Evolutionary conservation across 2,888 invertebrate species (phyloP).

Genomic region (Drosophila borealis): DNA sequence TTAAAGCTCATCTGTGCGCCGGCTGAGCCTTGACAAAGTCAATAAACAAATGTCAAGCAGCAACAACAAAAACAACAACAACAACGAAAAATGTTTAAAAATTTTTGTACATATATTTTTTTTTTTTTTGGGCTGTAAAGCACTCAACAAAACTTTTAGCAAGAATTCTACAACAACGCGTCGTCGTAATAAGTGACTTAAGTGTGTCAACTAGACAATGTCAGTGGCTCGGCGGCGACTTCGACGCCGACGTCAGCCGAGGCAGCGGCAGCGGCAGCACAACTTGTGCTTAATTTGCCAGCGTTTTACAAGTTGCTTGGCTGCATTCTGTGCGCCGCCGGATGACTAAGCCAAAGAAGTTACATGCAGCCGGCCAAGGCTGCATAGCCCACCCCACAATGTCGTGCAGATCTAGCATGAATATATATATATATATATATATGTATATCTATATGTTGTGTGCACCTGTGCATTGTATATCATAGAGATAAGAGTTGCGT

Average conservation of each 20-base stretch:
- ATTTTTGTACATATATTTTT: background rate
- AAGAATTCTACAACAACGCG: conserved; percentile 60
- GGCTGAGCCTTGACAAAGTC: conserved; percentile 52
- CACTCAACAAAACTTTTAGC: conserved; percentile 59
- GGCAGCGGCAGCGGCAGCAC: conserved; percentile 22
- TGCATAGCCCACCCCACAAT: conserved; percentile 49
- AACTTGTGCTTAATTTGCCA: conserved; percentile 77
- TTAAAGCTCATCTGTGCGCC: conserved; percentile 29
- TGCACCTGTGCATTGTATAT: conserved; percentile 9
- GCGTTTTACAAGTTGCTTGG: conserved; percentile 71
- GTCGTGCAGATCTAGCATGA: conserved; percentile 31
- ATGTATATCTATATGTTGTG: background rate
- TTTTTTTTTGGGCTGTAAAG: conserved; percentile 51
- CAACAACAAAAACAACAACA: conserved; percentile 4
- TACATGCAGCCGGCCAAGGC: conserved; percentile 67
- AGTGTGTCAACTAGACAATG: conserved; percentile 81
- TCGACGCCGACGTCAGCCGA: conserved; percentile 18
- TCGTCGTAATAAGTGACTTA: conserved; percentile 71
- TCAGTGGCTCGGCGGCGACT: conserved; percentile 58
- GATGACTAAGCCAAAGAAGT: conserved; percentile 81
- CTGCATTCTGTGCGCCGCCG: conserved; percentile 69
- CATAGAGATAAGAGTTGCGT: conserved; percentile 49
- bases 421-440: conserved; percentile 13
- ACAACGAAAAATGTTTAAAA: conserved; percentile 3
- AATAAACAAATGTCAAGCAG: conserved; percentile 56